These are phyloP conservation scores for Lipophrys pholis DNA, from an alignment of 2,113 vertebrate species.

Conservation along the genomic window DNA sequence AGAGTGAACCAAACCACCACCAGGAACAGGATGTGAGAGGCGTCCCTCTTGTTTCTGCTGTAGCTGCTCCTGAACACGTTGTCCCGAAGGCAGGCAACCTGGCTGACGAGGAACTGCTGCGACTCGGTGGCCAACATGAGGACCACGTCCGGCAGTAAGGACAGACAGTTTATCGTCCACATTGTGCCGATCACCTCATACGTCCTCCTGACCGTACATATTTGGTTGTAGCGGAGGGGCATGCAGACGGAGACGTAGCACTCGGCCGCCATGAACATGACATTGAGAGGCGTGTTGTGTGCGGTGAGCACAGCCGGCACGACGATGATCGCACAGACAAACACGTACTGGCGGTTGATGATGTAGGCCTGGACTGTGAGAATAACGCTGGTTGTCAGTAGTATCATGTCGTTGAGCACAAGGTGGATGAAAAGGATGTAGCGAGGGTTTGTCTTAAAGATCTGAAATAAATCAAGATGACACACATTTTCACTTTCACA, in stretches of 20 bases:
- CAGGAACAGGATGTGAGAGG: conserved; percentile 44
- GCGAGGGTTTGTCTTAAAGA: conserved; percentile 66
- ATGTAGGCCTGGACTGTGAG: conserved; percentile 28
- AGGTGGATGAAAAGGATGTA: conserved; percentile 76
- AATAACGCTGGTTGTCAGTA: conserved; percentile 18
- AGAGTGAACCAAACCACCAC: conserved; percentile 61
- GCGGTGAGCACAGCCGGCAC: conserved; percentile 47
- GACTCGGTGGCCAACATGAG: conserved; percentile 56
- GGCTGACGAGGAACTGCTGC: conserved; percentile 37
- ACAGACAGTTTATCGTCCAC: conserved; percentile 51
- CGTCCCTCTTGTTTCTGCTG: conserved; percentile 50
- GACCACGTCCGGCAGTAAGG: conserved; percentile 63
- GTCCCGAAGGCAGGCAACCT: neutral
- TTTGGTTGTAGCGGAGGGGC: conserved; percentile 60
- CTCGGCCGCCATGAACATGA: conserved; percentile 69
- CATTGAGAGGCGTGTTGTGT: conserved; percentile 59
- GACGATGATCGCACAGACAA: conserved; percentile 61
- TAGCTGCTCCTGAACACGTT: too few relatives aligned
- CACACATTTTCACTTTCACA: too few relatives aligned
- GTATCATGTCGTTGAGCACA: conserved; percentile 67
- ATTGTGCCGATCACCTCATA: conserved; percentile 62
- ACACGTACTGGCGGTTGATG: conserved; percentile 36
- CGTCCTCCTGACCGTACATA: conserved; percentile 64
- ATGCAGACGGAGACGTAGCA: conserved; percentile 73
- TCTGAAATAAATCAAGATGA: conserved; percentile 24